A percentile compares a stretch with the other conserved stretches of the same genome.
Evolutionary conservation across 1,140 invertebrate genomes (phyloP).

Genomic region (Spodoptera litura): DNA sequence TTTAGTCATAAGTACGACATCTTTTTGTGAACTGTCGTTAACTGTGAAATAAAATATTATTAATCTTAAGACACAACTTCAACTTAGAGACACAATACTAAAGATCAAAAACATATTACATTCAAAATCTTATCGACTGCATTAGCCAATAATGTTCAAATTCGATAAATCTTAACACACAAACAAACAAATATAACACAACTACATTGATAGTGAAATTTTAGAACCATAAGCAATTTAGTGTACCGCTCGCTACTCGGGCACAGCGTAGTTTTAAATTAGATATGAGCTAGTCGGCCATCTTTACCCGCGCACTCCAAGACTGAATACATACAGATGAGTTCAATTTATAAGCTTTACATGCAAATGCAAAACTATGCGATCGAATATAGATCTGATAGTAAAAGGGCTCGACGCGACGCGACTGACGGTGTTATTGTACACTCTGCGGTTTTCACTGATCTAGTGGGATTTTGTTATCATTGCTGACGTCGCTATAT

Average conservation of each 20-base stretch:
- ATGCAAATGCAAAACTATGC: conserved; percentile 37
- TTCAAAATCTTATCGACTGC: too few species aligned
- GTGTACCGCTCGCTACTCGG: not conserved
- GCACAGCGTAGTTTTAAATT: conserved; percentile 29
- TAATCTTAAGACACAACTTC: too few species aligned
- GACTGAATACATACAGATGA: conserved; percentile 26
- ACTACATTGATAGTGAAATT: not conserved
- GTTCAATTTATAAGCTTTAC: conserved; percentile 30
- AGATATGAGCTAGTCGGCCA: conserved; percentile 37
- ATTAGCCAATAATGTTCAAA: too few species aligned
- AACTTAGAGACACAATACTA: too few species aligned
- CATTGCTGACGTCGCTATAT: not conserved
- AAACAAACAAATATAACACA: too few species aligned
- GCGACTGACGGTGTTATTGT: not conserved
- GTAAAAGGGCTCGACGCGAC: not conserved
- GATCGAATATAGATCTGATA: conserved; percentile 13
- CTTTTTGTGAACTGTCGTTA: too few species aligned
- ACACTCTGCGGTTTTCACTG: not conserved
- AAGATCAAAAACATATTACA: too few species aligned
- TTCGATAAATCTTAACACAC: too few species aligned
- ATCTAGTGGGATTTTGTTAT: not conserved
- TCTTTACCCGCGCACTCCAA: conserved; percentile 4
- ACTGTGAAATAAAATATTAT: too few species aligned
- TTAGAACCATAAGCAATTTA: conserved; percentile 4
- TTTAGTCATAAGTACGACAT: too few species aligned